Percentiles rank a stretch among this genome's conserved stretches.
These are phyloP conservation scores for Nannobrachium achirus DNA, from an alignment of 2,113 vertebrate genomes.

Conservation along the genomic window DNA sequence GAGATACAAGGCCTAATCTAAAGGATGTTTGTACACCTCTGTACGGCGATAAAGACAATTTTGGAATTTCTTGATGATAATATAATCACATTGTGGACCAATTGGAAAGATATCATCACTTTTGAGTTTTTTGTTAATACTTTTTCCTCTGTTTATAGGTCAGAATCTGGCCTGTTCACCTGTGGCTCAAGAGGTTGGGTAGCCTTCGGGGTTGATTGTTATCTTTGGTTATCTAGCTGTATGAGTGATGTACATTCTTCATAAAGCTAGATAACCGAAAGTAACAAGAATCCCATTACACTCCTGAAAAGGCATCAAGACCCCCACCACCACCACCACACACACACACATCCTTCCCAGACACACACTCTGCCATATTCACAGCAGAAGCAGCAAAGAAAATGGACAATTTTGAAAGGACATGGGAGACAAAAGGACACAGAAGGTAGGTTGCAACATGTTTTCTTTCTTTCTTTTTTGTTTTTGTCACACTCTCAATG, in stretches of 20 bases:
- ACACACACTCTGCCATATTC: not conserved
- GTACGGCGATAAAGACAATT: not conserved
- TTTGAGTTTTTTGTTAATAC: slow-evolving; percentile 15
- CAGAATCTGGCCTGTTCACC: slow-evolving; percentile 44
- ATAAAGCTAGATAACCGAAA: slow-evolving; percentile 93
- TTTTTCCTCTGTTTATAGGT: slow-evolving; percentile 65
- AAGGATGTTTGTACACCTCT: too few species aligned
- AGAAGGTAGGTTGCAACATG: slow-evolving; percentile 47
- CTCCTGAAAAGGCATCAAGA: slow-evolving; percentile 87
- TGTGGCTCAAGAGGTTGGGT: slow-evolving; percentile 71
- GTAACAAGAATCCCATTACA: slow-evolving; percentile 99
- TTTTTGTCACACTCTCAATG: not conserved
- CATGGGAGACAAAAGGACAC: not conserved
- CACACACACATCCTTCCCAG: not conserved
- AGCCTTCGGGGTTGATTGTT: slow-evolving; percentile 88
- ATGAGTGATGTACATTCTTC: slow-evolving; percentile 86
- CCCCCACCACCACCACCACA: slow-evolving; percentile 25
- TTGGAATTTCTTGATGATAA: slow-evolving; percentile 17
- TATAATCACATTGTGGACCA: not conserved
- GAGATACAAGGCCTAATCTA: slow-evolving; percentile 13
- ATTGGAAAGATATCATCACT: not conserved
- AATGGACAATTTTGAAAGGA: slow-evolving; percentile 29
- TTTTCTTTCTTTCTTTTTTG: not conserved
- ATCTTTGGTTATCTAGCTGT: slow-evolving; percentile 90
- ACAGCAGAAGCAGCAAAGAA: slow-evolving; percentile 24